phyloP scores from a whole-genome alignment of 1,140 invertebrate genomes.

The Drosophila ironensis region DNA sequence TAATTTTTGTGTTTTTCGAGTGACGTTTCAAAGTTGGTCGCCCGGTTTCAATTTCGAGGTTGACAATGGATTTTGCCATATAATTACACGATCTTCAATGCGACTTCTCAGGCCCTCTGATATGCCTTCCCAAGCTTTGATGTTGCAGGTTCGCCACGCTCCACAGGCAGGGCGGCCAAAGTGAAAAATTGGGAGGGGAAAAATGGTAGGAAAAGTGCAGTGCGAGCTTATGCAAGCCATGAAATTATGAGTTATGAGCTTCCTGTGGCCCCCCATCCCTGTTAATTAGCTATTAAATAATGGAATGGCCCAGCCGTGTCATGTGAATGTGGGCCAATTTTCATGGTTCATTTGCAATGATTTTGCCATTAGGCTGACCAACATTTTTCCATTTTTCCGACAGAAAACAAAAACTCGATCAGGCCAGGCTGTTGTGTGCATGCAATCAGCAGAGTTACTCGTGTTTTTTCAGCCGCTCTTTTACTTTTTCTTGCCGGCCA shows the following conservation, averaged over 20 bases:
- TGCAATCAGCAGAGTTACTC: constrained; percentile 44
- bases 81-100: constrained; percentile 77
- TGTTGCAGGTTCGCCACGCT: constrained; percentile 75
- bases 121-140: constrained; percentile 68
- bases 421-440: too few relatives aligned
- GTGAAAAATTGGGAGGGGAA: constrained; percentile 10
- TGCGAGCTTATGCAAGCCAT: constrained; percentile 63
- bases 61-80: constrained; percentile 77
- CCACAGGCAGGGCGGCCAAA: constrained; percentile 66
- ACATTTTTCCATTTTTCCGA: constrained; percentile 58
- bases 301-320: constrained; percentile 45
- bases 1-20: constrained; percentile 3
- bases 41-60: constrained; percentile 76
- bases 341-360: constrained; percentile 72
- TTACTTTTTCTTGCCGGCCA: constrained; percentile 18
- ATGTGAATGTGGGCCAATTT: constrained; percentile 71
- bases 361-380: constrained; percentile 65
- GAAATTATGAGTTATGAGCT: constrained; percentile 67
- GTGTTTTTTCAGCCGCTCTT: constrained; percentile 5
- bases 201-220: constrained; percentile 55
- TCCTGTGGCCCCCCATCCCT: constrained; percentile 38
- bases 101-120: constrained; percentile 29
- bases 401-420: constrained; percentile 29
- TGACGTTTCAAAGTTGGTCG: constrained; percentile 66
- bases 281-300: constrained; percentile 76